Evolutionary conservation across 92 coral and sea anemone species (phyloP), one percentile per base, ranked within the genome.

Genomic region (Ricordea florida): DNA sequence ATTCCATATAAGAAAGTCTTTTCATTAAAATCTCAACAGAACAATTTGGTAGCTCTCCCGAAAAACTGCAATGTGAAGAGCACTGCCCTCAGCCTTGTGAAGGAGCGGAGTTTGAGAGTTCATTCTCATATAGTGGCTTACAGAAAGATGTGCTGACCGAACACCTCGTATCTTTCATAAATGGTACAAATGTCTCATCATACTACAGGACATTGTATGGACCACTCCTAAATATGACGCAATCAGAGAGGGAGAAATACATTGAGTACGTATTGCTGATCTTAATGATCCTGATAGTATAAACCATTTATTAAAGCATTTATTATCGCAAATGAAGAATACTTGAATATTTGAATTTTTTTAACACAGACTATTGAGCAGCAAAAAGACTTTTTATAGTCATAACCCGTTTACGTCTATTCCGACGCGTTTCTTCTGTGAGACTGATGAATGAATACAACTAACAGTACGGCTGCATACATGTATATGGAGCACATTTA

Each of bases 31-130:
- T 3, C 25, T 15, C 45, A 42, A 20, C 23, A 64, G 71, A 64
- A 10, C n/a, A 0, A 27, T 41, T 64, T 15, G 45, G 27, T 17
- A 42, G 17, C 1, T 64, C 71, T 7, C 18, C 42, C 9, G 56
- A 80, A 4, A 65, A 44, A 0, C 30, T 28, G 1, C 23, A 49
- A 38, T 80, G 85, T 47, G 52, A 63, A 17, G 56, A 46, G 0
- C 41, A 58, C 17, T 80, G 85, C 17, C 72, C 79, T 5, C 45
- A 44, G 53, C 70, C 85, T 5, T 80, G 85, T 52, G 1, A 34
- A 2, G 42, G 57, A 6, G 55, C 57, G 38, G 56, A 47, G 34
- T 80, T 69, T 60, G 72, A 69, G 5, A 48, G 64, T 16, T 69
- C 63, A 4, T 41, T 80, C 41, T 80, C 85, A 9, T 60, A 80